These are phyloP conservation scores for Hemicentrotus pulcherrimus DNA, from an alignment of 35 echinoderm and acorn worm species.

Conservation along the genomic window DNA sequence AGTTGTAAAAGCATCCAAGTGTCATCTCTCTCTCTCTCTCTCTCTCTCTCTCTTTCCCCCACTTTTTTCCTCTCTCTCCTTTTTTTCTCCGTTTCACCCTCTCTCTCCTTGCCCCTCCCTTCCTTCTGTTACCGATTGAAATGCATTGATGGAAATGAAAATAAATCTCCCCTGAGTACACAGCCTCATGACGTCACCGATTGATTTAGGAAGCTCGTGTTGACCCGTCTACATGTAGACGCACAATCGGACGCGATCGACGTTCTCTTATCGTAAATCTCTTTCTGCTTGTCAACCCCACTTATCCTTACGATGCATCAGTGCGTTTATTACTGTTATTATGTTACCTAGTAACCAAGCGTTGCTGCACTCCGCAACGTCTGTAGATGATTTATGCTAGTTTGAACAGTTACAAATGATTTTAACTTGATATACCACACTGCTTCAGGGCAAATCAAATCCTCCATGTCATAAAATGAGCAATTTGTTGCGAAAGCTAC, in stretches of 20 bases:
- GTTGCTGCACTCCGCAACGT: not conserved
- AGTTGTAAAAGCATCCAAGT: not conserved
- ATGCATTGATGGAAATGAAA: conserved; percentile 10
- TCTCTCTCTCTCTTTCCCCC: not conserved
- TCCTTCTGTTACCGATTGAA: not conserved
- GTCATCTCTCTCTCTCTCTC: not conserved
- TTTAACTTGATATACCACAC: not conserved
- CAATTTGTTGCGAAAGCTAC: no score
- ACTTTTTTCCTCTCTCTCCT: not conserved
- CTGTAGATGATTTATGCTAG: not conserved
- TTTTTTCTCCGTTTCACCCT: not conserved
- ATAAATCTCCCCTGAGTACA: not conserved
- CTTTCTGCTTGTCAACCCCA: not conserved
- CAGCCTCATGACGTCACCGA: not conserved
- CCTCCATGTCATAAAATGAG: no score
- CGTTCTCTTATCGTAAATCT: not conserved
- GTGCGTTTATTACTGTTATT: conserved; percentile 4
- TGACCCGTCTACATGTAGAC: not conserved
- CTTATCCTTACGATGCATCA: not conserved
- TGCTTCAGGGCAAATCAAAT: not conserved
- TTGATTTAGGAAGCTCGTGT: conserved; percentile 10
- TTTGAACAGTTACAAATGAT: not conserved
- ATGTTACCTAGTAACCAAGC: not conserved
- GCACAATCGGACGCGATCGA: not conserved
- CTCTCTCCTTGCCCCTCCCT: not conserved